phyloP scores from a whole-genome alignment of 92 coral and sea anemone genomes.

The Actinernus sp. region DNA sequence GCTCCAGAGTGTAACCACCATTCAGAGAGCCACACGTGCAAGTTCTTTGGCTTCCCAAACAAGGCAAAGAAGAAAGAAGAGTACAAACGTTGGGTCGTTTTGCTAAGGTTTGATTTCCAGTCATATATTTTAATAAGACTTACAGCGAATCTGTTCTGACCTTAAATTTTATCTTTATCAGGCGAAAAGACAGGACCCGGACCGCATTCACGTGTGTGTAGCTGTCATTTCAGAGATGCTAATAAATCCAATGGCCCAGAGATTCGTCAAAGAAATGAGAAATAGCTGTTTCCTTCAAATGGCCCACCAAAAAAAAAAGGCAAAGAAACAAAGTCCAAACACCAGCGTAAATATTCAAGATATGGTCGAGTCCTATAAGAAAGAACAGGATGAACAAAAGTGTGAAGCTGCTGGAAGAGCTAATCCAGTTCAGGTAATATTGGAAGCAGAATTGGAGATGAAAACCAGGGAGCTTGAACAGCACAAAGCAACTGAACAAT shows the following conservation, averaged over 20 bases:
- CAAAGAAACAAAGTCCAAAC: slow-evolving; percentile 1
- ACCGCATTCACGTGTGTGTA: slow-evolving; percentile 33
- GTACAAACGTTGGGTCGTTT: slow-evolving; percentile 2
- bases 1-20: neutral
- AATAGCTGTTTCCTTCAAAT: too few relatives aligned
- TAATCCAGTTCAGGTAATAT: neutral
- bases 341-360: neutral
- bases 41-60: neutral
- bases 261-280: slow-evolving; percentile 20
- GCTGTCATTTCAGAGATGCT: slow-evolving; percentile 56
- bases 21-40: slow-evolving; percentile 6
- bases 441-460: slow-evolving; percentile 25
- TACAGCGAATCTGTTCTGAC: neutral
- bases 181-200: slow-evolving; percentile 36
- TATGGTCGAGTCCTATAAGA: neutral
- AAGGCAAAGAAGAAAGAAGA: neutral
- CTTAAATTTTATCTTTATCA: neutral
- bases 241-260: slow-evolving; percentile 33
- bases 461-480: slow-evolving; percentile 3
- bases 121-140: slow-evolving; percentile 1
- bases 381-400: neutral
- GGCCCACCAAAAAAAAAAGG: slow-evolving; percentile 18
- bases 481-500: neutral
- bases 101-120: neutral
- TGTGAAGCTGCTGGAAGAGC: neutral